Evolutionary conservation across 92 coral and sea anemone genomes (phyloP).

Genomic region (Porites lobata): DNA sequence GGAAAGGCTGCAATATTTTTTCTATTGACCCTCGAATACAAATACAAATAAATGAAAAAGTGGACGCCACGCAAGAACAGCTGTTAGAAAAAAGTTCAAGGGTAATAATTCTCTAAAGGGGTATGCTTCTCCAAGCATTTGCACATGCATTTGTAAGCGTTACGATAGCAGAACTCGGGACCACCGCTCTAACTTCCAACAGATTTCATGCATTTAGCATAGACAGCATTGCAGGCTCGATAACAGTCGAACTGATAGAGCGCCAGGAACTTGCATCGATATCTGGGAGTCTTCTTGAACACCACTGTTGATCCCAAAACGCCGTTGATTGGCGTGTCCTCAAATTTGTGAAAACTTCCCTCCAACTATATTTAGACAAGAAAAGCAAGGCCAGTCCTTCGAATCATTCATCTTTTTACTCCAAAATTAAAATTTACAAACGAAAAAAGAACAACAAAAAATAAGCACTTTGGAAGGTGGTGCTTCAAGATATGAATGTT

Average conservation of each 20-base stretch:
- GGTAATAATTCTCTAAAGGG: constrained; percentile 1
- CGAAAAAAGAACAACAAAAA: not conserved
- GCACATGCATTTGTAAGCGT: constrained; percentile 11
- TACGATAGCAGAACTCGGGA: not conserved
- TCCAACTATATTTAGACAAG: not conserved
- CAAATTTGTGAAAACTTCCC: constrained; percentile 21
- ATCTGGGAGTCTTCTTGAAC: not conserved
- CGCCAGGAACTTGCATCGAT: not conserved
- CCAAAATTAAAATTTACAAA: not conserved
- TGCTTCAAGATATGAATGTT: no score
- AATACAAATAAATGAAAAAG: no score
- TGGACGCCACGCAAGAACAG: no score
- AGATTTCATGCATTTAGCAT: not conserved
- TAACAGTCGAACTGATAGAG: constrained; percentile 21
- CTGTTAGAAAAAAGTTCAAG: no score
- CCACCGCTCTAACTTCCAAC: not conserved
- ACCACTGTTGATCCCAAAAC: constrained; percentile 9
- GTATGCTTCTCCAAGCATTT: constrained; percentile 14
- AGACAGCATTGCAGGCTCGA: not conserved
- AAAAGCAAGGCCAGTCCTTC: not conserved
- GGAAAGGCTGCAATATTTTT: no score
- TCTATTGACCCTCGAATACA: no score
- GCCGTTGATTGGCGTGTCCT: not conserved
- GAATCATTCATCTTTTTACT: not conserved
- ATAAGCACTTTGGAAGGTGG: no score